These are phyloP conservation scores for Tangara arthus DNA, from an alignment of 2,797 vertebrate genomes.

Conservation along the genomic window DNA sequence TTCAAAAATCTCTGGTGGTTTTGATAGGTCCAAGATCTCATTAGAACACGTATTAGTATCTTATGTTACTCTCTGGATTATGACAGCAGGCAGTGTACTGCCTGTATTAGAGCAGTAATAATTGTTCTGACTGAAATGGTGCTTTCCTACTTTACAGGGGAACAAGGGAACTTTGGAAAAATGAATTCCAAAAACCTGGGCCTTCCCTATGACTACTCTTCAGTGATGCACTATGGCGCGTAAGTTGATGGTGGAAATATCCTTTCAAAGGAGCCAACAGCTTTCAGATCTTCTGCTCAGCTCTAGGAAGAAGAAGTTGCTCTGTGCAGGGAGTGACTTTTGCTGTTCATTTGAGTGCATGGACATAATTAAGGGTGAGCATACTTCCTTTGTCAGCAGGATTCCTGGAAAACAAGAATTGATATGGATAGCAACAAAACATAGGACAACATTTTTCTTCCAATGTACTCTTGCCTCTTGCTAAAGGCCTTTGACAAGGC, in stretches of 20 bases:
- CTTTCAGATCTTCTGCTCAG: background rate
- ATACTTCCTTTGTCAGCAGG: background rate
- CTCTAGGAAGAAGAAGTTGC: background rate
- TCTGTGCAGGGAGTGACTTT: background rate
- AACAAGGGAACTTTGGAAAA: constrained; percentile 83
- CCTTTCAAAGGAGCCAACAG: background rate
- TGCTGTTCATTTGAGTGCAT: background rate
- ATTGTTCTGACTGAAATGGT: background rate
- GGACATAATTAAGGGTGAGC: background rate
- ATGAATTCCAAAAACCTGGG: constrained; percentile 80
- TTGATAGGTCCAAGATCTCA: background rate
- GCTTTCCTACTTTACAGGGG: constrained; percentile 41
- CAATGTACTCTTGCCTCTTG: background rate
- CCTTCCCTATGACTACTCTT: constrained; percentile 85
- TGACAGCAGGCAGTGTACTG: background rate
- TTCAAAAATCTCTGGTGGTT: background rate
- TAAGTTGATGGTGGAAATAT: constrained; percentile 58
- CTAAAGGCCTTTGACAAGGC: background rate
- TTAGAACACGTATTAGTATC: background rate
- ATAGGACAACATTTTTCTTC: background rate
- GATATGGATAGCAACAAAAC: background rate
- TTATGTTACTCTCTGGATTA: background rate
- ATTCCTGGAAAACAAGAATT: background rate
- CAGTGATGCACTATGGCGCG: constrained; percentile 90
- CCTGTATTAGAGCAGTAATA: background rate